Base-by-base conservation (phyloP, 2,797 vertebrate genomes). In the Pachyuromys duprasi region DNA sequence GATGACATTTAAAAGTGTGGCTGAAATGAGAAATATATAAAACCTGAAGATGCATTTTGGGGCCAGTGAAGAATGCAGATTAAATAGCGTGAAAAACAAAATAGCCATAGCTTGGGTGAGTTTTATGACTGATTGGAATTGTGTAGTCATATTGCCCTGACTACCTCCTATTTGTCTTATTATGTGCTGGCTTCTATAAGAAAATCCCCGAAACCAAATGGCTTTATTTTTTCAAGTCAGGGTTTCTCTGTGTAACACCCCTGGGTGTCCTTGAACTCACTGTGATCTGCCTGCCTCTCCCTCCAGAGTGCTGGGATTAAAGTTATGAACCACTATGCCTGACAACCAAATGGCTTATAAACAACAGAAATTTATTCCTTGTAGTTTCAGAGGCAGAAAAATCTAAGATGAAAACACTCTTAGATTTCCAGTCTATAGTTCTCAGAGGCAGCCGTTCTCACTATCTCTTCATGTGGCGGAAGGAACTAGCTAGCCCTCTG, bases 11-110 rank as follows among this genome's bases (percentile, higher is more conserved):
- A 33, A 96, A 93, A 92, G 78, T 1, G 42, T 93, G 76, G 17
- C 70, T 86, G 79, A 97, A 93, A 45, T 60, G 79, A 92, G 89
- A 97, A 97, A 96, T 84, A 88, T 28, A 53, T 62, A 57, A 95
- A 96, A 83, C 65, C 60, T 84, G 90, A 55, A 91, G 83, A 33
- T 97, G 92, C 92, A 60, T 96, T 93, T 39, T 67, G 57, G n/a
- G 14, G 63, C 55, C 62, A 55, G 65, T 18, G 12, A 79, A 88
- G 90, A 96, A 97, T 86, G 75, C 6, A 74, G 79, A 65, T 65
- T 57, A 91, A 86, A 1, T 86, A 93, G 76, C 76, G 90, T 3
- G 82, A 31, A 78, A 96, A 57, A 65, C 33, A 76, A 90, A 89
- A 63, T 36, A 49, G 45, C 60, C 33, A 72, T 26, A 39, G 80